A percentile compares a stretch with the other conserved stretches of the same genome.
These are phyloP conservation scores for Hassar affinis DNA, from an alignment of 2,113 vertebrate species.

Conservation along the genomic window DNA sequence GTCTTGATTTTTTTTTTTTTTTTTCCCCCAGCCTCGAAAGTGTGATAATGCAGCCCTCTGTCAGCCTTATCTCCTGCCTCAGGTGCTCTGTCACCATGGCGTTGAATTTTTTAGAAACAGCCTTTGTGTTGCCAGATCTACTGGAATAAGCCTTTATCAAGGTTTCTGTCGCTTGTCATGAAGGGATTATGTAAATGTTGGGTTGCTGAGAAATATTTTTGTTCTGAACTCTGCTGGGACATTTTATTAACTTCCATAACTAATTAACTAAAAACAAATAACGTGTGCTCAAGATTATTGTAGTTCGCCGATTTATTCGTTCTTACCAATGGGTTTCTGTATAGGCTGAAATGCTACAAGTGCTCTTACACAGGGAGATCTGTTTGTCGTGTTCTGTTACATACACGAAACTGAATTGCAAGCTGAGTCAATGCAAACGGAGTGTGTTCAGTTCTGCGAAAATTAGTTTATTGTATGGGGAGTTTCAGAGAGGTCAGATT, in stretches of 20 bases:
- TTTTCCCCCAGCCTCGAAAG: not conserved
- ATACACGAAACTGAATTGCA: not conserved
- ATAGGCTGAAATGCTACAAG: not conserved
- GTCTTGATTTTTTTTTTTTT: not conserved
- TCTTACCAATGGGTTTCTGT: not conserved
- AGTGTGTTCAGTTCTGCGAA: not conserved
- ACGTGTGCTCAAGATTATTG: not conserved
- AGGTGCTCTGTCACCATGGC: not conserved
- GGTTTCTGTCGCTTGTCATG: not conserved
- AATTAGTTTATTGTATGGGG: not conserved
- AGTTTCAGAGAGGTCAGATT: not conserved
- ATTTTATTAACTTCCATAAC: not conserved
- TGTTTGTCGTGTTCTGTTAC: not conserved
- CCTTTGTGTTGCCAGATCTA: not conserved
- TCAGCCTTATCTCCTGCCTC: slow-evolving; percentile 8
- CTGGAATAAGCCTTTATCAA: not conserved
- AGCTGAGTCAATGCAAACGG: not conserved
- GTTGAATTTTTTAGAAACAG: not conserved
- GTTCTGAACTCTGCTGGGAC: not conserved
- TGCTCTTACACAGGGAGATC: not conserved
- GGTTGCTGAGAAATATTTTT: not conserved
- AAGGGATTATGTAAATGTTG: not conserved
- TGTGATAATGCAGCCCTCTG: slow-evolving; percentile 3
- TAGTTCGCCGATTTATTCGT: not conserved
- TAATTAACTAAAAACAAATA: not conserved